phyloP scores from a whole-genome alignment of 2,113 vertebrate species.

The Egretta garzetta region DNA sequence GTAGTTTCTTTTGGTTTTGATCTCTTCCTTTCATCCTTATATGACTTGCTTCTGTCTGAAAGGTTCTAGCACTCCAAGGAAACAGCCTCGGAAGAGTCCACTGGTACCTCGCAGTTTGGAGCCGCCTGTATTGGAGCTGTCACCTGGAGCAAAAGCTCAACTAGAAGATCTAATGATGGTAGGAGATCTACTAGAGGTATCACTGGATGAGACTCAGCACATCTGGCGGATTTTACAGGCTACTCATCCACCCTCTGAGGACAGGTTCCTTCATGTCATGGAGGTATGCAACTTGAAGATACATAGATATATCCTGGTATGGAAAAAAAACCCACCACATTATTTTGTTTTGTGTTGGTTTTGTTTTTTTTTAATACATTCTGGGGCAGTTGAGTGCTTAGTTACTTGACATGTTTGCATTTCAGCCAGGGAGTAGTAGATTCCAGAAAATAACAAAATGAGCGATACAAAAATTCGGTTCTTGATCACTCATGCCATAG shows the following conservation, averaged over 20 bases:
- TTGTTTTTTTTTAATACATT: background rate
- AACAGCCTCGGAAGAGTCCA: conserved; percentile 95
- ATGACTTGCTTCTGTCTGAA: background rate
- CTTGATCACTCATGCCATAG: rapidly evolving
- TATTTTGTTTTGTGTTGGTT: background rate
- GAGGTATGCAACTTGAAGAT: conserved; percentile 79
- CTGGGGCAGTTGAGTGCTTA: background rate
- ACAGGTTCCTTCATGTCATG: conserved; percentile 94
- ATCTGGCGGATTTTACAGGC: conserved; percentile 98
- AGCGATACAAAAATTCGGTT: background rate
- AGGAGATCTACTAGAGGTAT: conserved; percentile 95
- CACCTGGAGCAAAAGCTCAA: conserved; percentile 89
- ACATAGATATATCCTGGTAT: background rate
- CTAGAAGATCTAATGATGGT: conserved; percentile 98
- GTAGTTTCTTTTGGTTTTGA: background rate
- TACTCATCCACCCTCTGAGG: conserved; percentile 95
- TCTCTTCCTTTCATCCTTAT: background rate
- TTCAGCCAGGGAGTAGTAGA: background rate
- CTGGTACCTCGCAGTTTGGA: conserved; percentile 95
- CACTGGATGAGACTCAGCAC: conserved; percentile 97
- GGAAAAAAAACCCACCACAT: background rate
- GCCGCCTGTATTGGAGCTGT: conserved; percentile 92
- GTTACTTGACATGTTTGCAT: background rate
- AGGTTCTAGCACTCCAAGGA: conserved; percentile 89
- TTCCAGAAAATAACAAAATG: background rate